Conservation (phyloP, 2,888 invertebrate species). For the Drosophila lutescens region DNA sequence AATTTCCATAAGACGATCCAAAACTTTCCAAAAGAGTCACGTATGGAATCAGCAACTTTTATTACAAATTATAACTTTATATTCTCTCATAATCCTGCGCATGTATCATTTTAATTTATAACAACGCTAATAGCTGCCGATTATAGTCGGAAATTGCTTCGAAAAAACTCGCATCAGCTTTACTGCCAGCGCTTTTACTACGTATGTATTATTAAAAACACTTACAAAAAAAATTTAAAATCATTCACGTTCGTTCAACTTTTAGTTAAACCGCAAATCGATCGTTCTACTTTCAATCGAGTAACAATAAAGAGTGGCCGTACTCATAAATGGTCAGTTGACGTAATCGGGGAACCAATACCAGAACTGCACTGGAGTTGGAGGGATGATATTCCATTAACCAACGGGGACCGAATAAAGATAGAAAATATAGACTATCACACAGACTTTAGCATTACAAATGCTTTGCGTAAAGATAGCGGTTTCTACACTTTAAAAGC, state of each 20-base stretch:
- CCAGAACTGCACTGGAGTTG: conserved; percentile 94
- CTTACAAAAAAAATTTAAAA: not conserved
- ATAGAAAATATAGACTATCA: conserved; percentile 95
- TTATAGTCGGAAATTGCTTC: conserved; percentile 23
- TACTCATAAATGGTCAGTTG: conserved; percentile 89
- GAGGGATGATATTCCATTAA: conserved; percentile 87
- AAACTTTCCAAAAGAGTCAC: too few relatives aligned
- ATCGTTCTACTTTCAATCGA: conserved; percentile 93
- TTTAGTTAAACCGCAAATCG: conserved; percentile 96
- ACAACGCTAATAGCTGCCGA: not conserved
- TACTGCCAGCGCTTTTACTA: conserved; percentile 38
- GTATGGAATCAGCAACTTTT: too few relatives aligned
- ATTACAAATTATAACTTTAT: not conserved
- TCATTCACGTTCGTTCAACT: not conserved
- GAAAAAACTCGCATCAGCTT: conserved; percentile 37
- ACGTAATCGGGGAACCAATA: conserved; percentile 96
- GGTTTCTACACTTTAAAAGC: conserved; percentile 96
- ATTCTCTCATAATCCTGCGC: conserved; percentile 20
- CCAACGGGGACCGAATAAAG: conserved; percentile 87
- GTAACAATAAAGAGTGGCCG: conserved; percentile 89
- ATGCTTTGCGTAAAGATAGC: conserved; percentile 89
- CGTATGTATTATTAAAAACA: conserved; percentile 44
- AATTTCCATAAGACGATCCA: too few relatives aligned
- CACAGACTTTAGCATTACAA: conserved; percentile 91
- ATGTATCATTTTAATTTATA: conserved; percentile 2